Percentiles rank a stretch among this genome's conserved stretches.
phyloP scores from a whole-genome alignment of 1,140 invertebrate genomes.

The Anastrepha ludens region DNA sequence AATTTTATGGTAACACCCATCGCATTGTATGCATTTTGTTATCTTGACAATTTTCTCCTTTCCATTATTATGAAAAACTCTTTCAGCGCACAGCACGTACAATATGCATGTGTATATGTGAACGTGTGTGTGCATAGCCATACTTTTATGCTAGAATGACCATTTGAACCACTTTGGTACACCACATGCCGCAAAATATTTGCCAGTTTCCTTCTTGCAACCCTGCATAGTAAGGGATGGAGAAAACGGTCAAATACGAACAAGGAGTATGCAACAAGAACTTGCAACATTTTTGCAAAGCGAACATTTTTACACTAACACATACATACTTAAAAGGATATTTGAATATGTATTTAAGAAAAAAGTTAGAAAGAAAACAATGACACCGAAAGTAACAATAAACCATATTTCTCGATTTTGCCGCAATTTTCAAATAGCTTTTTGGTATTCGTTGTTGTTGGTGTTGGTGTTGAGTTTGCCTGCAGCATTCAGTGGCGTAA shows the following conservation, averaged over 20 bases:
- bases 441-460: background rate
- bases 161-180: background rate
- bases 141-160: background rate
- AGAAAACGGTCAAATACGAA: too few species aligned
- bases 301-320: background rate
- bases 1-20: too few species aligned
- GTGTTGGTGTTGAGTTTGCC: background rate
- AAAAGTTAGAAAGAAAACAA: background rate
- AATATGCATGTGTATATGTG: too few species aligned
- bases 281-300: background rate
- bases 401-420: slow-evolving; percentile 14
- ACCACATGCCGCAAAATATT: background rate
- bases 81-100: too few species aligned
- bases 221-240: background rate
- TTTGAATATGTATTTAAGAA: background rate
- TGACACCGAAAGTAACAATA: slow-evolving; percentile 24
- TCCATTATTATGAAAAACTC: too few species aligned
- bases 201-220: background rate
- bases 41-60: too few species aligned
- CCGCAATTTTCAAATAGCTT: slow-evolving; percentile 35
- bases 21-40: too few species aligned
- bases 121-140: too few species aligned
- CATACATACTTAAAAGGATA: background rate
- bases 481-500: background rate
- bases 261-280: background rate